A percentile compares a stretch with the other conserved stretches of the same genome.
These are phyloP conservation scores for Rhizoglyphus robini DNA, from an alignment of 1,140 invertebrate species.

Conservation along the genomic window DNA sequence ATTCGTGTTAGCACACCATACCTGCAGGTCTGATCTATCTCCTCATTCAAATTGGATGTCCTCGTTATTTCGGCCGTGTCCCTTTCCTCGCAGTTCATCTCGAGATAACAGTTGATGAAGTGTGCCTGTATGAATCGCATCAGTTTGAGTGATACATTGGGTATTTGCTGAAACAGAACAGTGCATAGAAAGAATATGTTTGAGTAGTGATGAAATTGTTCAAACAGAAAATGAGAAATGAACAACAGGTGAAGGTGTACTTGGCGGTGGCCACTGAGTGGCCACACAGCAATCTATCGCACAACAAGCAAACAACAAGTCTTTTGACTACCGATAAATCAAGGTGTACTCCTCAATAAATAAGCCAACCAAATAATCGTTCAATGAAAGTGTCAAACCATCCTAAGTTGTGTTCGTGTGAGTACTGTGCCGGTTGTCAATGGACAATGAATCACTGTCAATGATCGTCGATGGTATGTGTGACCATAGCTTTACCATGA, in stretches of 20 bases:
- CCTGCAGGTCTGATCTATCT: conserved; percentile 74
- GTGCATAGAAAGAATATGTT: conserved; percentile 96
- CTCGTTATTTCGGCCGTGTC: conserved; percentile 91
- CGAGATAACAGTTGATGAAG: conserved; percentile 79
- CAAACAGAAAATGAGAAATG: conserved; percentile 83
- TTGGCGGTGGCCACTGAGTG: conserved; percentile 82
- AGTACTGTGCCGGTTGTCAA: too few relatives aligned
- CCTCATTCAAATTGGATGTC: conserved; percentile 97
- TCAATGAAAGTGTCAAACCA: too few relatives aligned
- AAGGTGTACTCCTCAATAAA: too few relatives aligned
- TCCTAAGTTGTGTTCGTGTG: too few relatives aligned
- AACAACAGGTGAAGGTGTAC: conserved; percentile 74
- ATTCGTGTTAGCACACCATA: too few relatives aligned
- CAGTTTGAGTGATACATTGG: conserved; percentile 89
- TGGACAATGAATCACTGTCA: too few relatives aligned
- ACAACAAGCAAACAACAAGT: too few relatives aligned
- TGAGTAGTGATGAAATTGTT: conserved; percentile 88
- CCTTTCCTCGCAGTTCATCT: conserved; percentile 88
- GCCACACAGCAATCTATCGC: too few relatives aligned
- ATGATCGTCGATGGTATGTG: too few relatives aligned
- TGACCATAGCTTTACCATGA: too few relatives aligned
- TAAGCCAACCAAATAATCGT: too few relatives aligned
- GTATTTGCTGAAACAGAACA: conserved; percentile 74
- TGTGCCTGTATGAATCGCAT: conserved; percentile 87
- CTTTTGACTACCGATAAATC: too few relatives aligned